Percentiles rank a stretch among this genome's conserved stretches.
These are phyloP conservation scores for Sebastes trivittatus DNA, from an alignment of 2,797 vertebrate species.

Conservation along the genomic window DNA sequence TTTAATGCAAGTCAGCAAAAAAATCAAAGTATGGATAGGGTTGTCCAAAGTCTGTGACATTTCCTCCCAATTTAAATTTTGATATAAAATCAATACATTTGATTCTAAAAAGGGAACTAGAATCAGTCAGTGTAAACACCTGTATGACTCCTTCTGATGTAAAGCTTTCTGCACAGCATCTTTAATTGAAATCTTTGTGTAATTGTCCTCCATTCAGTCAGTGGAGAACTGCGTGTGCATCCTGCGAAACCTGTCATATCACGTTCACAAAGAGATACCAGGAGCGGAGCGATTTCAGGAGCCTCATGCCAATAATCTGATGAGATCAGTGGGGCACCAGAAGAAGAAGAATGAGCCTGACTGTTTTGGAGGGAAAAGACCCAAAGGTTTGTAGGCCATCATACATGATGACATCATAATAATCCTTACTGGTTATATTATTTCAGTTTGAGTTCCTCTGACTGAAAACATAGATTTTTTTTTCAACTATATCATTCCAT, in stretches of 20 bases:
- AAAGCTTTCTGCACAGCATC: neutral
- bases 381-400: slow-evolving; percentile 86
- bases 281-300: slow-evolving; percentile 92
- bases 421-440: neutral
- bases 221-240: slow-evolving; percentile 99
- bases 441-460: neutral
- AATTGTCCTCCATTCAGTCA: slow-evolving; percentile 79
- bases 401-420: neutral
- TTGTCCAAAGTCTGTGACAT: neutral
- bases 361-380: slow-evolving; percentile 91
- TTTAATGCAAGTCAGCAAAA: neutral
- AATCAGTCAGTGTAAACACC: neutral
- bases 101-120: neutral
- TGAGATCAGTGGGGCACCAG: slow-evolving; percentile 81
- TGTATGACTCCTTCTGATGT: neutral
- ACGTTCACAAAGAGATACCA: slow-evolving; percentile 95
- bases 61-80: neutral
- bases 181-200: slow-evolving; percentile 24
- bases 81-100: neutral
- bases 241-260: slow-evolving; percentile 96
- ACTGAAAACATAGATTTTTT: neutral
- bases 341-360: slow-evolving; percentile 93
- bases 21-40: neutral
- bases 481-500: neutral
- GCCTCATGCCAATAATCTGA: slow-evolving; percentile 76